A percentile compares a stretch with the other conserved stretches of the same genome.
These are phyloP conservation scores for Panorpa germanica DNA, from an alignment of 2,888 invertebrate species.

Conservation along the genomic window DNA sequence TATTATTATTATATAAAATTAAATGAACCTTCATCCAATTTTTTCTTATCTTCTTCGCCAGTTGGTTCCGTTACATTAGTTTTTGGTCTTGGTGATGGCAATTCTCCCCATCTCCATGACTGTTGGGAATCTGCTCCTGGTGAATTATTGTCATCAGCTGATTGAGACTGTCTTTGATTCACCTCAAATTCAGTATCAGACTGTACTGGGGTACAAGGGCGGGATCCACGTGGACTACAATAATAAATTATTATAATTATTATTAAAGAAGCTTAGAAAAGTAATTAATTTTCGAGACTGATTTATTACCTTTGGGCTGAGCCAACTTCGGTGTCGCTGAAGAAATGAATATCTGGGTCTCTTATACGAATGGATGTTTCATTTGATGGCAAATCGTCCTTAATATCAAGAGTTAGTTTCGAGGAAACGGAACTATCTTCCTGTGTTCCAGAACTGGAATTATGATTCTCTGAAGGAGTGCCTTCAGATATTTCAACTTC, in stretches of 20 bases:
- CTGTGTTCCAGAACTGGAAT: slow-evolving; percentile 9
- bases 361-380: no score
- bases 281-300: not conserved
- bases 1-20: not conserved
- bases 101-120: slow-evolving; percentile 83
- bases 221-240: slow-evolving; percentile 28
- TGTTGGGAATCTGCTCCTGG: slow-evolving; percentile 24
- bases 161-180: no score
- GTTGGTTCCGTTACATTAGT: slow-evolving; percentile 18
- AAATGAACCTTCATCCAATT: no score
- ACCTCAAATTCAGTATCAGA: slow-evolving; percentile 90
- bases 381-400: no score
- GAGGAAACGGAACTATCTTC: slow-evolving; percentile 10
- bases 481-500: no score
- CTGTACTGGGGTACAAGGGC: slow-evolving; percentile 70
- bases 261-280: slow-evolving; percentile 3
- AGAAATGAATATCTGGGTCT: slow-evolving; percentile 66
- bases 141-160: no score
- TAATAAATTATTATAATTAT: slow-evolving; percentile 5
- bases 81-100: slow-evolving; percentile 30
- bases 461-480: no score
- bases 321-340: slow-evolving; percentile 76
- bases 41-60: slow-evolving; percentile 1
- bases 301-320: slow-evolving; percentile 29
- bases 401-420: slow-evolving; percentile 14